Base-by-base conservation (phyloP, 2,888 invertebrate genomes). In the Agrochola circellaris region DNA sequence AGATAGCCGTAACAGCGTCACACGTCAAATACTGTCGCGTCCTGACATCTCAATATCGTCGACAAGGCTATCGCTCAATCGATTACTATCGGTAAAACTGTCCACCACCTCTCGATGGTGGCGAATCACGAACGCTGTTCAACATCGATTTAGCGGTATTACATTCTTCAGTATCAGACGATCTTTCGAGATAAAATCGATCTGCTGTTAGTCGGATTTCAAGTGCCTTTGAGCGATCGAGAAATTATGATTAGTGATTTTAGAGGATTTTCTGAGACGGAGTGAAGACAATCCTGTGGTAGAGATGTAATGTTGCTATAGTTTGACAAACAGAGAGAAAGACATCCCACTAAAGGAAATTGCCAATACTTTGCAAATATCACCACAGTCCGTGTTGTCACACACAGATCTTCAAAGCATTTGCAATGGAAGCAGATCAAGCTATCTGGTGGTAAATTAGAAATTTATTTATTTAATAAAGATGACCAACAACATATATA, bases 61-160 rank as follows among this genome's bases (percentile, higher is more conserved):
- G 17, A 74, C 42, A 65, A 58, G 42, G 58, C 51, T 58, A 73
- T 78, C 81, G 15, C 42, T 65, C 51, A 38, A 66, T 54, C 45
- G 26, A 81, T 74, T 65, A 51, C 68, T 17, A 34, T 64, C 62
- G 54, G 56, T 64, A 76, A 61, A 54, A 26, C n/a, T 34, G 70
- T 56, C 73, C 42, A 48, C 5, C 26, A 54, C 17, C 30, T 81
- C 45, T 60, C 58, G 54, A 74, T 74, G 54, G 45, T 23, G 15
- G 26, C 6, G 26, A 54, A 74, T 60, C 75, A 54, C 23, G 26
- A 74, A 60, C 74, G 38, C 48, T 62, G 51, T 81, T 34, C 20
- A 54, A 79, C 82, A 79, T 81, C 65, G 65, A 79, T 79, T 79
- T 79, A 75, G 8, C 0, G 1, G 60, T 66, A 54, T 79, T 81